phyloP scores from a whole-genome alignment of 2,888 invertebrate genomes.

The Plutella xylostella region DNA sequence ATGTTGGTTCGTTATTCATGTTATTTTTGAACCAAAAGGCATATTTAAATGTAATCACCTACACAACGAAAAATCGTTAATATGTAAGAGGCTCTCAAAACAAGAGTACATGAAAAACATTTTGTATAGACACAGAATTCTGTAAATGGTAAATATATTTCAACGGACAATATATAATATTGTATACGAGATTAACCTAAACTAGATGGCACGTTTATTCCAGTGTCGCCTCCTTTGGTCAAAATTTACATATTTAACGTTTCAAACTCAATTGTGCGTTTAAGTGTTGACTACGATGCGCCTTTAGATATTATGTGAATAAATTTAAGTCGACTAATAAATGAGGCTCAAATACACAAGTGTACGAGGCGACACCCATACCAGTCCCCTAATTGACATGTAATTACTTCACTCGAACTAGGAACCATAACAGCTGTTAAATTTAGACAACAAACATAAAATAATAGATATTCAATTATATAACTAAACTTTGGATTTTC shows the following conservation, averaged over 20 bases:
- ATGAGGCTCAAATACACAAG: not conserved
- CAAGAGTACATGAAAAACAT: conserved; percentile 71
- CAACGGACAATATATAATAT: conserved; percentile 72
- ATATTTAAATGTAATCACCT: conserved; percentile 32
- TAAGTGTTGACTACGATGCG: conserved; percentile 39
- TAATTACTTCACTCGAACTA: conserved; percentile 67
- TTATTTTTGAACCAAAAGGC: conserved; percentile 28
- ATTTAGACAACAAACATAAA: conserved; percentile 56
- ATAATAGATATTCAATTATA: conserved; percentile 27
- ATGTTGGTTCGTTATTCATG: conserved; percentile 12
- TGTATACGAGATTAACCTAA: conserved; percentile 72
- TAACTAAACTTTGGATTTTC: conserved; percentile 69
- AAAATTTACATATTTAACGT: conserved; percentile 39
- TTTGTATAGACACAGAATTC: conserved; percentile 71
- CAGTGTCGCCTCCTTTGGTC: conserved; percentile 68
- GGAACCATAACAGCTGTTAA: conserved; percentile 71
- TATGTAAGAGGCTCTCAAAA: conserved; percentile 69
- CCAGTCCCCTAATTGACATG: conserved; percentile 70
- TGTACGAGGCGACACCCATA: conserved; percentile 58
- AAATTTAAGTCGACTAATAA: conserved; percentile 1
- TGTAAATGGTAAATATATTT: conserved; percentile 72
- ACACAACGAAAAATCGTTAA: conserved; percentile 49
- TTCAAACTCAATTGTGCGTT: conserved; percentile 64
- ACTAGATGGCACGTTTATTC: conserved; percentile 70
- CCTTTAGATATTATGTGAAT: not conserved